Evolutionary conservation across 2,113 vertebrate species (phyloP), one percentile per base, ranked within the genome.

Genomic region (Oncorhynchus tshawytscha): DNA sequence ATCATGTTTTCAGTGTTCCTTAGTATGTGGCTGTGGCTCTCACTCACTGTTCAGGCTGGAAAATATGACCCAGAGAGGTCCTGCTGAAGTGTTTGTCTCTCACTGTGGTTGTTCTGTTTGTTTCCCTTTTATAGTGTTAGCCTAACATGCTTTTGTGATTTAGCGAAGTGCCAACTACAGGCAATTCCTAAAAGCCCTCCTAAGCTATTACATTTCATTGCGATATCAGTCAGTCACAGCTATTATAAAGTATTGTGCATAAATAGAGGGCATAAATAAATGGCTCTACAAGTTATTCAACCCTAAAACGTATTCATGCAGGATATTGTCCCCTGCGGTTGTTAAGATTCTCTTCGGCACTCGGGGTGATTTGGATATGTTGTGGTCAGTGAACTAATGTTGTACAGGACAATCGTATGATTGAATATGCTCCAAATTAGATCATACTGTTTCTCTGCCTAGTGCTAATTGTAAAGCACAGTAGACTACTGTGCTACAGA

Each of bases 21-120:
- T 70, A n/a, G 29, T 48, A n/a, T 74, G 60, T 7, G 4, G 18
- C 24, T 72, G 25, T 60, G 4, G 18, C 24, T 72, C 24, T 60
- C 22, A 39, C 39, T 39, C 34, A n/a, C 22, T 66, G 75, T 51
- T 68, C 66, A 59, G 81, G 67, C 73, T 80, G 79, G 83, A 88
- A 86, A 85, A 75, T 85, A 49, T 81, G 83, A 81, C 68, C 45
- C 71, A 68, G 18, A 59, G 13, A 72, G 5, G 24, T 29, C 54
- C 67, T 51, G 80, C 25, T 60, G 6, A n/a, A 60, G 49, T 16
- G 79, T 18, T 68, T 79, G 34, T 39, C 64, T 59, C 48, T 57
- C 34, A 45, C 51, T 62, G 68, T 34, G 57, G 73, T 74, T 59
- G 59, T 68, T 66, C 78, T 85, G 57, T 82, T 72, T 75, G 73